phyloP scores from a whole-genome alignment of 2,113 vertebrate genomes.

The Coracopsis vasa region DNA sequence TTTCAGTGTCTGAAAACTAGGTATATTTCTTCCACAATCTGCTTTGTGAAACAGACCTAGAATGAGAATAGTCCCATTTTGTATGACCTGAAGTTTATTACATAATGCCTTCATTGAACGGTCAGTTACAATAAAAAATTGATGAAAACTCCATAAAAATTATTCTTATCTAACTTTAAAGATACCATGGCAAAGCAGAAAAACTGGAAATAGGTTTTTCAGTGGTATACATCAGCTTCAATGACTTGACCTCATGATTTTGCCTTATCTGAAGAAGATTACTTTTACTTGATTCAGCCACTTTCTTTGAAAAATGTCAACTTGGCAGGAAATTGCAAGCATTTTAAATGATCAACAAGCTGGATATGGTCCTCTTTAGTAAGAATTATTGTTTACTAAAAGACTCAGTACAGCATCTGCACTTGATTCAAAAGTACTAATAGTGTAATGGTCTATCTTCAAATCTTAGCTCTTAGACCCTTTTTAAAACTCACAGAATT shows the following conservation, averaged over 20 bases:
- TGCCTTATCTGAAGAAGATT: not conserved
- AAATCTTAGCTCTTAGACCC: not conserved
- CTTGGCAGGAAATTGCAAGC: not conserved
- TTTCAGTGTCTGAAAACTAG: not conserved
- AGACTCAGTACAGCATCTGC: not conserved
- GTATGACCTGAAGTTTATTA: not conserved
- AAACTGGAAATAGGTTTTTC: not conserved
- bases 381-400: not conserved
- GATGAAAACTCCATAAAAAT: not conserved
- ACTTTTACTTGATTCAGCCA: not conserved
- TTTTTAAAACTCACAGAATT: not conserved
- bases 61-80: not conserved
- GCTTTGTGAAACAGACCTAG: not conserved
- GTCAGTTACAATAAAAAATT: not conserved
- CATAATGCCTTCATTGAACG: not conserved
- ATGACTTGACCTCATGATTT: not conserved
- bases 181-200: not conserved
- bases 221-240: not conserved
- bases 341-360: not conserved
- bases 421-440: not conserved
- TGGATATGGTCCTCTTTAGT: not conserved
- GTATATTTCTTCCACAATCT: not conserved
- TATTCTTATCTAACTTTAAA: not conserved
- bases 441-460: not conserved
- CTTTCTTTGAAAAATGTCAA: constrained; percentile 6